Evolutionary conservation across 2,113 vertebrate species (phyloP), one percentile per base, ranked within the genome.

Genomic region (Typhlomys cinereus): DNA sequence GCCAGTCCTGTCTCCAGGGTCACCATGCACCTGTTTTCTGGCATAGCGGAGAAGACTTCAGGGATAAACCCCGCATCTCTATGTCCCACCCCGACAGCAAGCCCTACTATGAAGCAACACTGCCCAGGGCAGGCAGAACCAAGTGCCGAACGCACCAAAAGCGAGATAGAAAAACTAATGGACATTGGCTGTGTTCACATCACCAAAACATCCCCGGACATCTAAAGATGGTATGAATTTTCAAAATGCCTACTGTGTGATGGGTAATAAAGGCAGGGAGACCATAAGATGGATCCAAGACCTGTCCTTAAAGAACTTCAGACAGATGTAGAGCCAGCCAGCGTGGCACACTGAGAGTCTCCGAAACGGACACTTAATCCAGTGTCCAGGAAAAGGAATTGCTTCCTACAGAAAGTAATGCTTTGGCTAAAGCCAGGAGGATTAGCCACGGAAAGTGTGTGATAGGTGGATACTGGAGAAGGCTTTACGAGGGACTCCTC

Each of bases 101-200:
- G 0, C 36, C 36, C 7, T 52, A 15, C 5, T 2, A 2, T 5
- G 50, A 82, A 31, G 1, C 14, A 23, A 52, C 39, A 18, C 52
- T 29, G n/a, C 8, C 67, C n/a, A 41, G 12, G 6, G 14, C 18
- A 86, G 27, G 46, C 20, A 64, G 78, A 8, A 23, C 52, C 48
- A 61, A 67, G 18, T 52, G 3, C 34, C 50, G 78, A 74, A 34
- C 25, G 48, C 52, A 57, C 21, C 54, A 57, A 14, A n/a, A 57
- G 54, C 54, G 21, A 57, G 15, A 57, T 7, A 57, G 21, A 57
- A 57, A 18, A 57, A 57, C 54, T 57, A 86, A 1, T 7, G 18
- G 59, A 10, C 0, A 1, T 1, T 29, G 31, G 57, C 39, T 20
- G 0, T 78, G 70, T 17, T n/a, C 69, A 20, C 1, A 59, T 31